A percentile compares a stretch with the other conserved stretches of the same genome.
These are phyloP conservation scores for Oncorhynchus masou DNA, from an alignment of 2,113 vertebrate species.

Conservation along the genomic window DNA sequence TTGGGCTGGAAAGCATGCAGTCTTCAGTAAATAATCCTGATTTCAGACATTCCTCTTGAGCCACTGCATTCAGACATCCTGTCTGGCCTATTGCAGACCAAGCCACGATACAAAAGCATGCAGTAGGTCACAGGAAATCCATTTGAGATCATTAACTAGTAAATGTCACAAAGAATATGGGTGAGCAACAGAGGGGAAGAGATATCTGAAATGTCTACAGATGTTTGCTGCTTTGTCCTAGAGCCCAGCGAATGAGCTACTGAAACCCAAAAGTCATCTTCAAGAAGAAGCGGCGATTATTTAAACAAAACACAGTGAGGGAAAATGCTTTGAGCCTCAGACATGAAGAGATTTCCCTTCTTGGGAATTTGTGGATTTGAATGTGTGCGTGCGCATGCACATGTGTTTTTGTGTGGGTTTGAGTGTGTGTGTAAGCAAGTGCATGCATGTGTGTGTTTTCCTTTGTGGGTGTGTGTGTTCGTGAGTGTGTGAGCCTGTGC, in stretches of 20 bases:
- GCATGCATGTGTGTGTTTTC: background rate
- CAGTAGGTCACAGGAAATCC: background rate
- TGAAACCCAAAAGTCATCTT: background rate
- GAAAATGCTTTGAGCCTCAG: background rate
- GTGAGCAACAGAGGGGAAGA: background rate
- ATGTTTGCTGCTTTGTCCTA: background rate
- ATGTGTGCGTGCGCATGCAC: background rate
- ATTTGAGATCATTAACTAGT: background rate
- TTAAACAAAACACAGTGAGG: constrained; percentile 15
- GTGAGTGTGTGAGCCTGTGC: background rate
- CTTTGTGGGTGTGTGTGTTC: background rate
- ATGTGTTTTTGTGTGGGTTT: background rate
- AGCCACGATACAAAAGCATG: background rate
- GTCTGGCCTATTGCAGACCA: background rate
- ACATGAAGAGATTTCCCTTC: background rate
- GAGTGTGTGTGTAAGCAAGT: background rate
- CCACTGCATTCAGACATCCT: background rate
- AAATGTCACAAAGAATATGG: background rate
- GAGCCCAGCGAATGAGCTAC: background rate
- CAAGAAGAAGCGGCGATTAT: background rate
- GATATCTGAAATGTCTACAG: background rate
- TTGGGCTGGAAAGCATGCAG: background rate
- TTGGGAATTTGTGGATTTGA: background rate
- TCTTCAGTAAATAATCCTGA: background rate
- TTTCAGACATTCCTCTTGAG: background rate